These are phyloP conservation scores for Diaphora mendica DNA, from an alignment of 2,888 invertebrate species.

Conservation along the genomic window DNA sequence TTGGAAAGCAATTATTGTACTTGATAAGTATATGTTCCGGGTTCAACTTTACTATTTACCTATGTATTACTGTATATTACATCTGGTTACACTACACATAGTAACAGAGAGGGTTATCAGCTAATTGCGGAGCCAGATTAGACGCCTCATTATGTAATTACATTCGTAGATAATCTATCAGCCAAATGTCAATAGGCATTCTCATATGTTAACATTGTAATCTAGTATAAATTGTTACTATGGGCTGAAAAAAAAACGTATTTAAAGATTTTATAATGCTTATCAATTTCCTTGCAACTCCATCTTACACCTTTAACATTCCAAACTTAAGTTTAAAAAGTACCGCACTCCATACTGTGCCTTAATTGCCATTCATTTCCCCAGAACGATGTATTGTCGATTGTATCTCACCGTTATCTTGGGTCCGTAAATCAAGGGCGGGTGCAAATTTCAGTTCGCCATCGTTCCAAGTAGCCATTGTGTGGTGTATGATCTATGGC, in stretches of 20 bases:
- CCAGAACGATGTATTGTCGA: conserved; percentile 40
- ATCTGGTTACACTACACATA: not conserved
- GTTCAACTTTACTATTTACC: not conserved
- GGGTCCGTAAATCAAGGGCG: conserved; percentile 68
- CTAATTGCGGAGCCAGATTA: not conserved
- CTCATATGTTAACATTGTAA: not conserved
- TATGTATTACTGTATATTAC: not conserved
- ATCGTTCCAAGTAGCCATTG: conserved; percentile 22
- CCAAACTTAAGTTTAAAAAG: not conserved
- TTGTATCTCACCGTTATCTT: conserved; percentile 52
- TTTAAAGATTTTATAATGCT: not conserved
- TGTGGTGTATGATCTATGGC: conserved; percentile 60
- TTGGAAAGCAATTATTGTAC: not conserved
- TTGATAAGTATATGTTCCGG: not conserved
- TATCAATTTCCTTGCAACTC: not conserved
- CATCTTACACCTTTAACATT: not conserved
- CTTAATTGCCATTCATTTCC: conserved; percentile 25
- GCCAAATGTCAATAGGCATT: not conserved
- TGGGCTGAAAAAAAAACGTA: not conserved
- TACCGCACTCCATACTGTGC: conserved; percentile 1
- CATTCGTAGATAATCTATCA: not conserved
- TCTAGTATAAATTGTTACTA: not conserved
- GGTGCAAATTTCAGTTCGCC: conserved; percentile 65
- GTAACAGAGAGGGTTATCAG: not conserved
- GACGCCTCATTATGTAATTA: not conserved